These are phyloP conservation scores for Crocodylus rhombifer DNA, from an alignment of 2,797 vertebrate species.

Conservation along the genomic window DNA sequence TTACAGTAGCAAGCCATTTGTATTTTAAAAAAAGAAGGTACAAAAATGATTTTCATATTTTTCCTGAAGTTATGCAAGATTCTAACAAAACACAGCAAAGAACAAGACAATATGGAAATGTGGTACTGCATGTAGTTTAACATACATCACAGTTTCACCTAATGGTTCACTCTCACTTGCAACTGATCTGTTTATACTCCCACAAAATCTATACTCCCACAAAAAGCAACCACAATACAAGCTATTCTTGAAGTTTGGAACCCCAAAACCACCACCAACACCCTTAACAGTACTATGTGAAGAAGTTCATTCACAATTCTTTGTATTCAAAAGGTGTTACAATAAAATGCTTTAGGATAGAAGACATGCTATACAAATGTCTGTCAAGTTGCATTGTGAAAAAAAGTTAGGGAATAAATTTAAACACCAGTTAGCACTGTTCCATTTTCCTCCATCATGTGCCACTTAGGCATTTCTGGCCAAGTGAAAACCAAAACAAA, in stretches of 20 bases:
- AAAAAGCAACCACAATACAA: neutral
- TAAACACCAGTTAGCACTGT: neutral
- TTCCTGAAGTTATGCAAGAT: neutral
- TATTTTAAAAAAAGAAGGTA: neutral
- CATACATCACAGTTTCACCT: neutral
- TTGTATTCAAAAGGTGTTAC: neutral
- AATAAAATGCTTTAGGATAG: neutral
- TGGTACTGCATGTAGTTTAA: neutral
- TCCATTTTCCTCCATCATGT: neutral
- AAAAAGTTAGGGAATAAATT: neutral
- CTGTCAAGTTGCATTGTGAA: neutral
- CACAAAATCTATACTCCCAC: neutral
- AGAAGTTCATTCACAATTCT: neutral
- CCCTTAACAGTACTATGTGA: neutral
- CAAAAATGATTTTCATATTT: neutral
- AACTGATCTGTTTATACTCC: neutral
- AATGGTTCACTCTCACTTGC: neutral
- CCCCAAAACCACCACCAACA: neutral
- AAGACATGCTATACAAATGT: no score
- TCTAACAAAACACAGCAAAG: neutral
- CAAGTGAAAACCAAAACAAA: no score
- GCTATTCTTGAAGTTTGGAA: neutral
- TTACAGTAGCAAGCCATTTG: neutral
- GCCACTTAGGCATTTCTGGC: neutral
- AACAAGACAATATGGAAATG: neutral